Conservation (phyloP, 2,113 vertebrate species). For the Capra hircus region DNA sequence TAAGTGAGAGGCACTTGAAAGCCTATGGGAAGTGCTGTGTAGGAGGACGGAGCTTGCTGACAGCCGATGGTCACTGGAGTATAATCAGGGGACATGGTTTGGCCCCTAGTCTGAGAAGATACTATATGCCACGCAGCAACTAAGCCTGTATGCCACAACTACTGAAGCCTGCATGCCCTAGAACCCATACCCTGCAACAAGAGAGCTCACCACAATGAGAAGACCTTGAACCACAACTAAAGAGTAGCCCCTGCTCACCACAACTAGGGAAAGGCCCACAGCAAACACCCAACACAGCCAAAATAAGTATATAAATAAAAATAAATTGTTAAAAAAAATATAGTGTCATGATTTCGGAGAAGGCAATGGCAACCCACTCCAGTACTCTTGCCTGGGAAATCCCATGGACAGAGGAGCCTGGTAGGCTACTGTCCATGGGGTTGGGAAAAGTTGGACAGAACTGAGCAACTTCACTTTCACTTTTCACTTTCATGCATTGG, state of each 20-base stretch:
- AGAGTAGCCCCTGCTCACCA: not conserved
- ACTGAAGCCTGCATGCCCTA: not conserved
- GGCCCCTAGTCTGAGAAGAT: not conserved
- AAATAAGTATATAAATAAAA: not conserved
- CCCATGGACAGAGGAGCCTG: too few relatives aligned
- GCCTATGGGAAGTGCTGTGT: not conserved
- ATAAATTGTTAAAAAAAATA: not conserved
- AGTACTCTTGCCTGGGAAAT: too few relatives aligned
- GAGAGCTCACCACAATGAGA: not conserved
- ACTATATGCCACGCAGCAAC: not conserved
- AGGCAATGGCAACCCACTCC: too few relatives aligned
- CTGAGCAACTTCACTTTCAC: too few relatives aligned
- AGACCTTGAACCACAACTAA: not conserved
- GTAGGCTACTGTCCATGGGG: too few relatives aligned
- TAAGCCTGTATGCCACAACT: not conserved
- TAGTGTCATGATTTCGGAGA: not conserved
- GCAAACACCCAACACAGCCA: not conserved
- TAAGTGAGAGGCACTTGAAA: not conserved
- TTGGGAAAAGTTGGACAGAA: accelerated
- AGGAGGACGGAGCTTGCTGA: not conserved
- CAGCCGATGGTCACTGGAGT: not conserved
- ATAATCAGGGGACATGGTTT: not conserved
- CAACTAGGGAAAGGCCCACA: not conserved
- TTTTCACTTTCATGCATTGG: too few relatives aligned
- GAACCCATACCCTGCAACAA: not conserved